These are phyloP conservation scores for Callipepla squamata DNA, from an alignment of 2,113 vertebrate species.

Conservation along the genomic window DNA sequence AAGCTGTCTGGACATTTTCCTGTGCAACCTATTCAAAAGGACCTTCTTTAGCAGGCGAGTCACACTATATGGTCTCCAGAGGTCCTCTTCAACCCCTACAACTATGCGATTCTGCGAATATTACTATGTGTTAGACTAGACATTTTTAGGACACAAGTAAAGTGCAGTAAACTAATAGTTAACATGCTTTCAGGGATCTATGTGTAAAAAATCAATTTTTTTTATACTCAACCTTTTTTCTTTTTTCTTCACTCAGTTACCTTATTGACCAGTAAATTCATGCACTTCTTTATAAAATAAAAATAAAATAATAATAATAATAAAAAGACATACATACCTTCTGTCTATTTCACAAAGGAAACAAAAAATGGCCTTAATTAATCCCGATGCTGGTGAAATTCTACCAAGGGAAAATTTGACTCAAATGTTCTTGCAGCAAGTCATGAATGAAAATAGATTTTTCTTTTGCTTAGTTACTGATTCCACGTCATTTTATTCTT, in stretches of 20 bases:
- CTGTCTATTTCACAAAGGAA: background rate
- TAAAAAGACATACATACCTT: conserved; percentile 18
- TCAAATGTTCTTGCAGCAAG: background rate
- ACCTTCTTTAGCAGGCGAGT: no score
- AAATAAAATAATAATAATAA: background rate
- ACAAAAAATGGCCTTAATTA: conserved; percentile 10
- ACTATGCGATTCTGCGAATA: no score
- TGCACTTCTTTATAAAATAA: conserved; percentile 50
- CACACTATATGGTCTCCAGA: no score
- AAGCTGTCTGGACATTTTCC: no score
- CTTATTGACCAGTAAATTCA: conserved; percentile 70
- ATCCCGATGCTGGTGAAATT: background rate
- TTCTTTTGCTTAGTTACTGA: background rate
- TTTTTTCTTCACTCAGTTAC: conserved; percentile 71
- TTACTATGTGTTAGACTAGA: background rate
- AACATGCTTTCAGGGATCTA: conserved; percentile 24
- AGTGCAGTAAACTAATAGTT: background rate
- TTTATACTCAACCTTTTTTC: conserved; percentile 62
- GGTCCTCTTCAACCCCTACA: no score
- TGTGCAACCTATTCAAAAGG: no score
- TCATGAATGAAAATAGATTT: background rate
- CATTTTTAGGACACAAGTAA: background rate
- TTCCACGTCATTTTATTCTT: background rate
- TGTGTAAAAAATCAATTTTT: conserved; percentile 67
- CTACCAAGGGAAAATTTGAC: background rate